Percentiles rank a stretch among this genome's conserved stretches.
Conservation (phyloP, 2,797 vertebrate genomes). For the Pipistrellus pygmaeus region DNA sequence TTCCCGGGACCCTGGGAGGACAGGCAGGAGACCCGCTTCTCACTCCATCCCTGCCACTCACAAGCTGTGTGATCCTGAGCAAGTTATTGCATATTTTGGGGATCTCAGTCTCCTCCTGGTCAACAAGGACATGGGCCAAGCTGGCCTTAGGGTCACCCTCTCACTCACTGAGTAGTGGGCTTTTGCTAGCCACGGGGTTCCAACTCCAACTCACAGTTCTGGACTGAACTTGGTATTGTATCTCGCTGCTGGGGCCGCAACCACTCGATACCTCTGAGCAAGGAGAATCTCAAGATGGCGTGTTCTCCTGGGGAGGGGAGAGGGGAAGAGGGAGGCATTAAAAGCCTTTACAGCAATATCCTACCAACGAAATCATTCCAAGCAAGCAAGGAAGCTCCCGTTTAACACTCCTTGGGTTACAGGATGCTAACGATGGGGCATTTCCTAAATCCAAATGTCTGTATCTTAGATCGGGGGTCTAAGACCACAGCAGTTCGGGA, state of each 20-base stretch:
- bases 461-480: not conserved
- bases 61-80: not conserved
- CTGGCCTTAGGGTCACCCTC: not conserved
- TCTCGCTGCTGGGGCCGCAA: slow-evolving; percentile 70
- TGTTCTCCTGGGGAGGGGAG: slow-evolving; percentile 71
- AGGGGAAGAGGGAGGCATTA: not conserved
- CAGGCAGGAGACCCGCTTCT: not conserved
- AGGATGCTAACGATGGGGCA: not conserved
- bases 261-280: slow-evolving; percentile 82
- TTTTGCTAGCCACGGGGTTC: not conserved
- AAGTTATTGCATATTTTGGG: not conserved
- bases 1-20: not conserved
- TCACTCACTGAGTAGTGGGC: not conserved
- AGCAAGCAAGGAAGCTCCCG: not conserved
- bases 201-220: slow-evolving; percentile 77
- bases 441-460: not conserved
- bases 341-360: not conserved
- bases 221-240: rapidly evolving
- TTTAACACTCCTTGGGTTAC: not conserved
- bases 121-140: not conserved
- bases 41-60: not conserved
- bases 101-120: not conserved
- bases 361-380: not conserved
- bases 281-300: slow-evolving; percentile 68
- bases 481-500: not conserved